Conservation (phyloP, 1,140 invertebrate species). For the Polypedilum pembai region DNA sequence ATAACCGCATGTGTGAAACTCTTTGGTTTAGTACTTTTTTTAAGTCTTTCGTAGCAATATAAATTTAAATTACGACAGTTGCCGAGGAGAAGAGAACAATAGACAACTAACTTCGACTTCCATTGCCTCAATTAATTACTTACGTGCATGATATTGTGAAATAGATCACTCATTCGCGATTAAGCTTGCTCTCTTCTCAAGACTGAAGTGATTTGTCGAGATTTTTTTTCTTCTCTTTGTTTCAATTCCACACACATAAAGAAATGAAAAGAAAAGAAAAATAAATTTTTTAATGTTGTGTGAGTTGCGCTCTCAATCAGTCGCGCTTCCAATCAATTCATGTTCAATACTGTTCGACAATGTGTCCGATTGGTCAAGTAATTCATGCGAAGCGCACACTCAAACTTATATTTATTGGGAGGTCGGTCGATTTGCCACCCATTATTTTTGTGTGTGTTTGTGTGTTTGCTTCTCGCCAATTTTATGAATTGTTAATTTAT, state of each 20-base stretch:
- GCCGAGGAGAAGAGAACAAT: background rate
- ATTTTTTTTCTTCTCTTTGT: background rate
- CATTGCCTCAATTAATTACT: background rate
- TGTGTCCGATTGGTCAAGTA: no score
- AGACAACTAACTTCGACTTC: background rate
- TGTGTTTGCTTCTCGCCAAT: no score
- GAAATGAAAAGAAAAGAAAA: background rate
- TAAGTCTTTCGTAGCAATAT: background rate
- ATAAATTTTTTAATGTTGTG: background rate
- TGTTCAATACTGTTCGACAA: background rate
- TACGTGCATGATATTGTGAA: conserved; percentile 12
- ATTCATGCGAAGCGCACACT: no score
- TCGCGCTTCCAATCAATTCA: background rate
- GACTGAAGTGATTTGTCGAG: background rate
- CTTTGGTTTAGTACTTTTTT: background rate
- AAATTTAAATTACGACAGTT: conserved; percentile 14
- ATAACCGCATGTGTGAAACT: background rate
- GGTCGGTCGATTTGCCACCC: no score
- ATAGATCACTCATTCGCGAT: background rate
- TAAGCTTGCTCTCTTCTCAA: background rate
- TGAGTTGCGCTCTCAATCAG: no score
- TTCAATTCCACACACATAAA: background rate
- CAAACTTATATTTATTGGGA: no score
- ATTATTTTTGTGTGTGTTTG: no score
- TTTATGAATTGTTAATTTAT: no score